Evolutionary conservation across 2,888 invertebrate genomes (phyloP).

Genomic region (Thereva unica): DNA sequence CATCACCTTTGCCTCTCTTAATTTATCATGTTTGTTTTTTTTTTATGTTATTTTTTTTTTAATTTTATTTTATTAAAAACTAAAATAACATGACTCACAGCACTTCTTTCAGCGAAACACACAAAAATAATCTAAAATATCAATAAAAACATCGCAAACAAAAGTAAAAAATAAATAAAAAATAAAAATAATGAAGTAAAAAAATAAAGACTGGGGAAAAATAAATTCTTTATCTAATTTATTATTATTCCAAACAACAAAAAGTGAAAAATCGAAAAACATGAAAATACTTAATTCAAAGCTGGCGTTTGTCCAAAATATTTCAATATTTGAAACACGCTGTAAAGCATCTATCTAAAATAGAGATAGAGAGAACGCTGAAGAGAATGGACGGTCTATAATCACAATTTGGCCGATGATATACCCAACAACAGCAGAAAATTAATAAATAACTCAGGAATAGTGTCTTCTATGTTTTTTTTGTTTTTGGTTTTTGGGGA

Average conservation of each 20-base stretch:
- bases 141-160: too few relatives aligned
- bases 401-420: too few relatives aligned
- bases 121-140: too few relatives aligned
- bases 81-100: too few relatives aligned
- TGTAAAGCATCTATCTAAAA: too few relatives aligned
- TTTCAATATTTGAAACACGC: conserved; percentile 25
- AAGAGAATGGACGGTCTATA: neutral
- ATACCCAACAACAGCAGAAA: neutral
- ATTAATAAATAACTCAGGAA: conserved; percentile 11
- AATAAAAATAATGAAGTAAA: too few relatives aligned
- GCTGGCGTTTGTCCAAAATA: conserved; percentile 27
- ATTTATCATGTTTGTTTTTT: too few relatives aligned
- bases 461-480: neutral
- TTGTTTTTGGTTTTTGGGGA: neutral
- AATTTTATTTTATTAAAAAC: too few relatives aligned
- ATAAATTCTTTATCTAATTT: conserved; percentile 11
- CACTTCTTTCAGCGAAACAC: too few relatives aligned
- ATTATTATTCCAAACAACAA: conserved; percentile 28
- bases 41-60: too few relatives aligned
- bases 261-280: conserved; percentile 31
- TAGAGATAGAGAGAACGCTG: neutral
- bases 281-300: conserved; percentile 27
- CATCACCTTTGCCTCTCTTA: too few relatives aligned
- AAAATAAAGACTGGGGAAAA: neutral
- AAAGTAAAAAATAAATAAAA: conserved; percentile 1